Evolutionary conservation across 2,888 invertebrate genomes (phyloP).

Genomic region (Alcis repandata): DNA sequence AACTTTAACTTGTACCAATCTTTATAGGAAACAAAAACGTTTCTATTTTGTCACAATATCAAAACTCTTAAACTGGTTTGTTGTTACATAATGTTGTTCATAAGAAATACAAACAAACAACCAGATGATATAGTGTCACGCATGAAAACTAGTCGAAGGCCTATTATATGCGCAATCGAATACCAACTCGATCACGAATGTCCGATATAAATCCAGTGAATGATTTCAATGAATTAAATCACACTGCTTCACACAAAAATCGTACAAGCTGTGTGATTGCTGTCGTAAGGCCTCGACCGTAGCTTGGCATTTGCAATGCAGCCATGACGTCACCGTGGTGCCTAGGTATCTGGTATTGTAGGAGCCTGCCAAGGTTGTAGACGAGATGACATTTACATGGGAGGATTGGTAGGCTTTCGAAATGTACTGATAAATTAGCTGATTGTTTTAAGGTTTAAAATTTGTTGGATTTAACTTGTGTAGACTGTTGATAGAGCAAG

Average conservation of each 20-base stretch:
- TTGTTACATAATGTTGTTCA: too few relatives aligned
- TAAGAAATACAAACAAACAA: too few relatives aligned
- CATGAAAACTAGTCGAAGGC: too few relatives aligned
- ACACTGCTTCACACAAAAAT: slow-evolving; percentile 10
- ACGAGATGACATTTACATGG: slow-evolving; percentile 27
- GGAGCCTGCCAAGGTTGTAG: slow-evolving; percentile 24
- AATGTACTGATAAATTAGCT: neutral
- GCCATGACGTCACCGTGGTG: slow-evolving; percentile 74
- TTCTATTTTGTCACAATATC: too few relatives aligned
- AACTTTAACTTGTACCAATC: too few relatives aligned
- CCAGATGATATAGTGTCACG: too few relatives aligned
- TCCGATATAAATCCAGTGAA: neutral
- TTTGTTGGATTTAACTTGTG: neutral
- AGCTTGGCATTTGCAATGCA: slow-evolving; percentile 69
- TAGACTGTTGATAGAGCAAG: neutral
- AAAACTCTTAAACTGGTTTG: too few relatives aligned
- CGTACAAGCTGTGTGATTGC: slow-evolving; percentile 8
- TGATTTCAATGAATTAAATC: neutral
- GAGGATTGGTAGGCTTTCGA: slow-evolving; percentile 11
- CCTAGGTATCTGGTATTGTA: slow-evolving; percentile 51
- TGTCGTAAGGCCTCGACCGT: slow-evolving; percentile 68
- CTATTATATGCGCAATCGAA: too few relatives aligned
- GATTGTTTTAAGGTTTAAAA: neutral
- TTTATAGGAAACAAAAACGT: too few relatives aligned
- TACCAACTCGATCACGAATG: neutral